Conservation (phyloP, 30 jellyfish, hydroid and myxozoan species). For the Clytia hemisphaerica region DNA sequence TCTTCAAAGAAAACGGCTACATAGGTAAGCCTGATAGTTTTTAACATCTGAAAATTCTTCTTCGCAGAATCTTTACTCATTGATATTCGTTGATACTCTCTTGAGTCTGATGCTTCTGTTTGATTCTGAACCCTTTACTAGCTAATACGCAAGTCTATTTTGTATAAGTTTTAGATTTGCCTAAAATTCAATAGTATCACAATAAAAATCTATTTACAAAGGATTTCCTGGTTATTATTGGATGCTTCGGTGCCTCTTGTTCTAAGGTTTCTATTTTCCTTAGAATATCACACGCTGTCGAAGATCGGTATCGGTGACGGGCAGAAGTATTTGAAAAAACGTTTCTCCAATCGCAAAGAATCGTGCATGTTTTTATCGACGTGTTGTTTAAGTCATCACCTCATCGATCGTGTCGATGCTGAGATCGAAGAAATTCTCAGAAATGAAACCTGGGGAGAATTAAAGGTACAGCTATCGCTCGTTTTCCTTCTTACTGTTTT, state of each 20-base stretch:
- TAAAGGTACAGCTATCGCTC: constrained; percentile 26
- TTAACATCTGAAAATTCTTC: no score
- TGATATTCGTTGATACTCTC: no score
- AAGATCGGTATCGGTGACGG: constrained; percentile 70
- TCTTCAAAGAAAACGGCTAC: constrained; percentile 67
- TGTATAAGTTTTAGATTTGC: background rate
- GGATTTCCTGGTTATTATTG: background rate
- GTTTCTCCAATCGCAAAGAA: constrained; percentile 36
- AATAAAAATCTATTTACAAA: no score
- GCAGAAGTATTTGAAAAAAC: constrained; percentile 54
- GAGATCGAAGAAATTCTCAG: constrained; percentile 65
- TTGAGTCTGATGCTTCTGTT: no score
- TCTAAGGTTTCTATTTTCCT: background rate
- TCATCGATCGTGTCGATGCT: constrained; percentile 76
- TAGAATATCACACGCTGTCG: constrained; percentile 68
- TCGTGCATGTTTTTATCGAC: constrained; percentile 47
- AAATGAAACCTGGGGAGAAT: constrained; percentile 55
- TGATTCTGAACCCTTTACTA: no score
- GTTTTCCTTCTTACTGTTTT: background rate
- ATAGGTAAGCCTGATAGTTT: constrained; percentile 44
- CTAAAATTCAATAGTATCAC: no score
- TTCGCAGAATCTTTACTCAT: no score
- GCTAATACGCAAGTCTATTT: background rate
- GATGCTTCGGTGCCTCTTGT: background rate
- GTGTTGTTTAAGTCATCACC: constrained; percentile 55